Base-by-base conservation (phyloP, 2,113 vertebrate genomes). In the Passer montanus region DNA sequence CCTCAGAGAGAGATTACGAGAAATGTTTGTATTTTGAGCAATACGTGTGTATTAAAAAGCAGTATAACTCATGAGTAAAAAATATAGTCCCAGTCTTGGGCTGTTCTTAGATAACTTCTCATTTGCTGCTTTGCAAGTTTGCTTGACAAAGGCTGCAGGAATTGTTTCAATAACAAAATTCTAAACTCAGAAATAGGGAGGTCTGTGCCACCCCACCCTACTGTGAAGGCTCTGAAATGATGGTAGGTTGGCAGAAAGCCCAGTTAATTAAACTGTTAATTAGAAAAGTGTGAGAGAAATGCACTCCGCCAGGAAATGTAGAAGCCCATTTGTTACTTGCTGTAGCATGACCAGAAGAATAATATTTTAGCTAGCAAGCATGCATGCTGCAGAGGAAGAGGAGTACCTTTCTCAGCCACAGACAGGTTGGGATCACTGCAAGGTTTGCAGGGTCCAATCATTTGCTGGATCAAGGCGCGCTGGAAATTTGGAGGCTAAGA, bases 371-470 rank as follows among this genome's bases (percentile, higher is more conserved):
- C 46, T 78, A 90, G 86, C 46, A 84, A 85, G 83, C 83, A 89
- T 63, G 87, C 82, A 90, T 39, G 87, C 37, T 58, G 70, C 35
- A 50, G 21, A 89, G 52, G 70, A 55, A 26, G 24, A 76, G 55
- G 33, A 92, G 63, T 98, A 99, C 99, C 99, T 99, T 99, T 99
- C 96, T 99, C 99, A 95, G 98, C 98, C 89, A 99, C 98, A 84
- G 98, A 99, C 88, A 99, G 98, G 95, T 99, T 99, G 91, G 99
- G 98, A 87, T 99, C 99, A 72, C 98, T 98, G 97, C 99, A 99
- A 35, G 99, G 99, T 97, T 99, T 99, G 97, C 99, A 99, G 11
- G 99, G 98, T 95, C 99, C 99, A 23, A 99, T 99, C 89, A 99
- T 98, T 97, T 99, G 99, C 96, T 99, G 99, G 90, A 99, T 98